phyloP scores from a whole-genome alignment of 2,797 vertebrate species.

The Chelidonichthys spinosus region DNA sequence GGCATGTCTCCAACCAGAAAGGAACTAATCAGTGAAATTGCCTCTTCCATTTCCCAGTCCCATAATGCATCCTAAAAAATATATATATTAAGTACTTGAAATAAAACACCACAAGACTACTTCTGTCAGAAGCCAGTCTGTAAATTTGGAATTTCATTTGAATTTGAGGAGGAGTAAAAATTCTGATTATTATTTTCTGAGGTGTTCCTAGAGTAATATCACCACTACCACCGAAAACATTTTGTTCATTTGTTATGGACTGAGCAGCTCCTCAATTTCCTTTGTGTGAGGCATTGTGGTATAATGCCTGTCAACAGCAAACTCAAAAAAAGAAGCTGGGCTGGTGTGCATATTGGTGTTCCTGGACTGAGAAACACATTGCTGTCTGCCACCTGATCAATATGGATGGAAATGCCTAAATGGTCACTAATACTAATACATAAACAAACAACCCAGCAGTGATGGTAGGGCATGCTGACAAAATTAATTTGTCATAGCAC shows the following conservation, averaged over 20 bases:
- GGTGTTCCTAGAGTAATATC: not conserved
- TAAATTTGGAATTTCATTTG: not conserved
- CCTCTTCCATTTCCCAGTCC: not conserved
- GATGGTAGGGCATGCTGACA: not conserved
- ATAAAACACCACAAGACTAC: not conserved
- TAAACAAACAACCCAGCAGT: not conserved
- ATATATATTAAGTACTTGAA: not conserved
- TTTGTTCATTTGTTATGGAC: not conserved
- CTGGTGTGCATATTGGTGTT: not conserved
- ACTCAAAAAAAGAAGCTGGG: not conserved
- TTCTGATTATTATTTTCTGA: not conserved
- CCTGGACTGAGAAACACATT: not conserved
- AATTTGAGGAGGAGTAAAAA: not conserved
- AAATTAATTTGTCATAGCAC: not conserved
- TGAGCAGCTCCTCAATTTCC: not conserved
- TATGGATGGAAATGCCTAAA: not conserved
- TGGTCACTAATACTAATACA: not conserved
- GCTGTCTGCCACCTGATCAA: slow-evolving; percentile 7
- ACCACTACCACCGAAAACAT: not conserved
- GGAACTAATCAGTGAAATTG: slow-evolving; percentile 3
- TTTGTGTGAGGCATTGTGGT: not conserved
- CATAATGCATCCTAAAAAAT: not conserved
- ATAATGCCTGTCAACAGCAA: slow-evolving; percentile 1
- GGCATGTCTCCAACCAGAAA: not conserved
- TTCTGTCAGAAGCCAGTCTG: not conserved